Percentiles rank a stretch among this genome's conserved stretches.
phyloP scores from a whole-genome alignment of 2,888 invertebrate species.

The Piscicola geometra region DNA sequence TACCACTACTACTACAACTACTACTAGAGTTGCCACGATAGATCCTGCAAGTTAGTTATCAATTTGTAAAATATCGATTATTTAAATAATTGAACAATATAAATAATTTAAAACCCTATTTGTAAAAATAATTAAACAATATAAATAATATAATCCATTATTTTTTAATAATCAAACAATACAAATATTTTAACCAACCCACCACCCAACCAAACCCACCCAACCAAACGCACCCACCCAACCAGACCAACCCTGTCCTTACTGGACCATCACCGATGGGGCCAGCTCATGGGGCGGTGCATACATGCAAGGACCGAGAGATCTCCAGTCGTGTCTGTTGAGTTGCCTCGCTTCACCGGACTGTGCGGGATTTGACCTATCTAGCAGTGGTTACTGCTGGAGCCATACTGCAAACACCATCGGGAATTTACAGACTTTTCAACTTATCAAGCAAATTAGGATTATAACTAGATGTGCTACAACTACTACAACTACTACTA shows the following conservation, averaged over 20 bases:
- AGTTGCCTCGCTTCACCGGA: not conserved
- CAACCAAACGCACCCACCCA: no score
- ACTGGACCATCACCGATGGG: not conserved
- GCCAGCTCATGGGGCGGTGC: constrained; percentile 10
- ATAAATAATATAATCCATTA: no score
- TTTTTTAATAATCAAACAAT: no score
- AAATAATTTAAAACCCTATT: no score
- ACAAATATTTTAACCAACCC: no score
- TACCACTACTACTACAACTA: constrained; percentile 2
- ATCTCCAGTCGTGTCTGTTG: constrained; percentile 4
- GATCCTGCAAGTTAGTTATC: no score
- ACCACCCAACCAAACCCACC: no score
- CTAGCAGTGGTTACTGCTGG: constrained; percentile 16
- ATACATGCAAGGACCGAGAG: not conserved
- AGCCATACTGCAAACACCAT: not conserved
- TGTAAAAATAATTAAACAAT: not conserved
- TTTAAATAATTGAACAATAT: no score
- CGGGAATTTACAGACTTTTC: not conserved
- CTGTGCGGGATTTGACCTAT: constrained; percentile 26
- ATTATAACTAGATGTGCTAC: constrained; percentile 8
- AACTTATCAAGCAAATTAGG: constrained; percentile 9
- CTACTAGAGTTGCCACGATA: not conserved
- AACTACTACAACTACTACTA: not conserved
- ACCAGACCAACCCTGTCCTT: constrained; percentile 13
- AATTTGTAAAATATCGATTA: not conserved